These are phyloP conservation scores for Clavelina lepadiformis DNA, from an alignment of 23 tunicate genomes.

Conservation along the genomic window DNA sequence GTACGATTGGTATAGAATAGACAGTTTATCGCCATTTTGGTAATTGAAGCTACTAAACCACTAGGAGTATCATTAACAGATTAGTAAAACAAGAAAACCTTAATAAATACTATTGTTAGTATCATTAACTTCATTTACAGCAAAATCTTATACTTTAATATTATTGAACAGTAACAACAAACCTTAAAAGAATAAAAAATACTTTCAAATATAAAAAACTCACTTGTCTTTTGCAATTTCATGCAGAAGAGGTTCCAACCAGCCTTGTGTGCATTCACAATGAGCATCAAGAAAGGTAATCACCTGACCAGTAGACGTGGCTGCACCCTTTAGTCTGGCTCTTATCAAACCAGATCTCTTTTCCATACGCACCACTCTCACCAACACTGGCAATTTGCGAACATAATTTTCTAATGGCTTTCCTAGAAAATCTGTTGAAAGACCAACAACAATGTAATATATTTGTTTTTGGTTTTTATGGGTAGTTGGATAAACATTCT, in stretches of 20 bases:
- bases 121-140: too few species aligned
- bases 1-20: background rate
- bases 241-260: slow-evolving; percentile 84
- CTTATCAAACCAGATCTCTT: slow-evolving; percentile 84
- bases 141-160: too few species aligned
- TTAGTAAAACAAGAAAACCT: too few species aligned
- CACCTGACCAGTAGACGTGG: slow-evolving; percentile 65
- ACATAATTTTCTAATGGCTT: slow-evolving; percentile 60
- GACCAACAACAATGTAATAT: background rate
- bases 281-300: slow-evolving; percentile 89
- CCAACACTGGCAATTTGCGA: slow-evolving; percentile 49
- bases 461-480: background rate
- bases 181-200: background rate
- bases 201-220: background rate
- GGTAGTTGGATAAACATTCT: slow-evolving; percentile 1
- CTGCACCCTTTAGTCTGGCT: slow-evolving; percentile 81
- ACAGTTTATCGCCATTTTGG: too few species aligned
- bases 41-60: too few species aligned
- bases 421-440: slow-evolving; percentile 84
- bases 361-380: slow-evolving; percentile 51
- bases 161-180: too few species aligned
- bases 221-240: slow-evolving; percentile 83
- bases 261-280: slow-evolving; percentile 92
- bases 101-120: too few species aligned
- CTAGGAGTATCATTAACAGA: too few species aligned